Evolutionary conservation across 2,888 invertebrate genomes (phyloP).

Genomic region (Epiblema foenella): DNA sequence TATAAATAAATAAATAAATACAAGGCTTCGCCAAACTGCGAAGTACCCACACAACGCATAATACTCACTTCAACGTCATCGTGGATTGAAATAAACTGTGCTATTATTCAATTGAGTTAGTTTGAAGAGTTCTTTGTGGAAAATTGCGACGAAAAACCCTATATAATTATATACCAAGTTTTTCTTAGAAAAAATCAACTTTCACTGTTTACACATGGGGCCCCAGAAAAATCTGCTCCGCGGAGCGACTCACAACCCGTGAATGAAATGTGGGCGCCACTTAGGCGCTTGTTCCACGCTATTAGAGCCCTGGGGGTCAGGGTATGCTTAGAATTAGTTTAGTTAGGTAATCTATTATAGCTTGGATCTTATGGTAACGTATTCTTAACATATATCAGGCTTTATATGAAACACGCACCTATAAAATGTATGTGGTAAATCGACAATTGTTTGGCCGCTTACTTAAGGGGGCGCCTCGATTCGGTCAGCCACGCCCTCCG

Average conservation of each 20-base stretch:
- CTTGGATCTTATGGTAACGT: background rate
- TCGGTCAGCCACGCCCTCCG: too few species aligned
- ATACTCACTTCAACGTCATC: too few species aligned
- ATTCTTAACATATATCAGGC: background rate
- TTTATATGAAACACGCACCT: background rate
- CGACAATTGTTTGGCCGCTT: too few species aligned
- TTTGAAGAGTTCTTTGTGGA: too few species aligned
- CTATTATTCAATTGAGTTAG: too few species aligned
- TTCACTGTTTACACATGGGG: constrained; percentile 31
- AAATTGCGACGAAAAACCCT: too few species aligned
- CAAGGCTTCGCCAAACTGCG: too few species aligned
- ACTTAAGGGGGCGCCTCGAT: too few species aligned
- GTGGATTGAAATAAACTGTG: too few species aligned
- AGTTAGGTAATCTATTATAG: constrained; percentile 33
- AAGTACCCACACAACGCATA: too few species aligned
- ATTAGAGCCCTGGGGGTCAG: constrained; percentile 37
- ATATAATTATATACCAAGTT: background rate
- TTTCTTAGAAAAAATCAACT: background rate
- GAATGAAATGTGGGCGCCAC: constrained; percentile 44
- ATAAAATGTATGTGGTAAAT: too few species aligned
- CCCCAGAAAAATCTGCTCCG: constrained; percentile 29
- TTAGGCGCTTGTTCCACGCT: constrained; percentile 40
- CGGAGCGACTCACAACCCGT: constrained; percentile 34
- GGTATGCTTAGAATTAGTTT: constrained; percentile 36
- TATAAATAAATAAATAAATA: too few species aligned